A percentile compares a stretch with the other conserved stretches of the same genome.
Conservation (phyloP, 2,797 vertebrate genomes). For the Lophotriccus pileatus region DNA sequence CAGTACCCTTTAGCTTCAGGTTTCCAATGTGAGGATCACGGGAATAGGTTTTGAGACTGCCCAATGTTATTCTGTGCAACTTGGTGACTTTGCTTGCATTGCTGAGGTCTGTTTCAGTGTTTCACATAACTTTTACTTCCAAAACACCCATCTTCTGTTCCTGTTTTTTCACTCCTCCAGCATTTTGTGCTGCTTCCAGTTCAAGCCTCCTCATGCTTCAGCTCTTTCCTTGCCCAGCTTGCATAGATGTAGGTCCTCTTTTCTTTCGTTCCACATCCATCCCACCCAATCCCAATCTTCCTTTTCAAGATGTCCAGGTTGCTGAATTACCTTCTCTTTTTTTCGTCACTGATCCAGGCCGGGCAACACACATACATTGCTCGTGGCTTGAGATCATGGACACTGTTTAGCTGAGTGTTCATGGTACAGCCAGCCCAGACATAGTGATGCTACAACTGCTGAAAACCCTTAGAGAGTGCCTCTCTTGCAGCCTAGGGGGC, state of each 20-base stretch:
- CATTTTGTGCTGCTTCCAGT: not conserved
- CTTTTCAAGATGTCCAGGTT: not conserved
- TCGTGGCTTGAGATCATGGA: not conserved
- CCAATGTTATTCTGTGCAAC: not conserved
- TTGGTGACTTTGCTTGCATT: not conserved
- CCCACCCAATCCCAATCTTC: not conserved
- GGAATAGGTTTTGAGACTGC: not conserved
- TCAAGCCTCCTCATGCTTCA: not conserved
- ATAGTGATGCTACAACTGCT: not conserved
- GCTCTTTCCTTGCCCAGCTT: not conserved
- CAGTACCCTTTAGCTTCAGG: not conserved
- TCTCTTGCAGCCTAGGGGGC: not conserved
- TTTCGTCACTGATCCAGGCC: no score
- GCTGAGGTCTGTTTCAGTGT: not conserved
- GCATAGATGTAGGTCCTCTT: not conserved
- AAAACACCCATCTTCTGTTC: not conserved
- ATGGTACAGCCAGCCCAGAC: not conserved
- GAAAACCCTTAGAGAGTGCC: not conserved
- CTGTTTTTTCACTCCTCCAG: not conserved
- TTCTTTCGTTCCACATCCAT: not conserved
- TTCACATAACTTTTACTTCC: not conserved
- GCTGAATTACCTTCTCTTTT: not conserved
- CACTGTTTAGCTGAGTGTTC: not conserved
- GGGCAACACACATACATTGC: accelerated
- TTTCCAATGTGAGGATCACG: not conserved